Conservation (phyloP, 2,113 vertebrate genomes). For the Ameiurus melas region DNA sequence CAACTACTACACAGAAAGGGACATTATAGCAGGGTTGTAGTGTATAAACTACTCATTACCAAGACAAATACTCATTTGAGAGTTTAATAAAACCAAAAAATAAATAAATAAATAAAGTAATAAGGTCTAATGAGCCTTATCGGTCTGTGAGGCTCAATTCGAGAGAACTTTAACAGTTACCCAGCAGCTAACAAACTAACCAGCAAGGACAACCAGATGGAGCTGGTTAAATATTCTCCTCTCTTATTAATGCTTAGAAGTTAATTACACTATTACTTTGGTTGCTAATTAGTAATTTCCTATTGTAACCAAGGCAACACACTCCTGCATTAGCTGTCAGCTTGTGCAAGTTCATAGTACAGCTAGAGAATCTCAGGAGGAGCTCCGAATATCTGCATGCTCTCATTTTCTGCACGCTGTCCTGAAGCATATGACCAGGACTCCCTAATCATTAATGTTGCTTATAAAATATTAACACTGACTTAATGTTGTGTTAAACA, state of each 20-base stretch:
- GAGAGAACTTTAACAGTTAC: no score
- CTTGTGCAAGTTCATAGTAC: neutral
- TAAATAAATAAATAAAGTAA: no score
- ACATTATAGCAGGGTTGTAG: neutral
- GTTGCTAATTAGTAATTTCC: neutral
- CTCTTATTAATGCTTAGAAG: no score
- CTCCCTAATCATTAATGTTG: neutral
- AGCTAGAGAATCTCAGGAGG: neutral
- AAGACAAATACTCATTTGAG: no score
- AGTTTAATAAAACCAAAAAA: no score
- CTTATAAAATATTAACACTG: neutral
- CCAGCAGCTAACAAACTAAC: neutral
- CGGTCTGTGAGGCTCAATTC: no score
- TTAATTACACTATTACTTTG: no score
- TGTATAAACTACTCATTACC: neutral
- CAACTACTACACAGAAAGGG: neutral
- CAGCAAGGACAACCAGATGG: neutral
- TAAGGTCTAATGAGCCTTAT: no score
- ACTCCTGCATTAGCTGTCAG: no score
- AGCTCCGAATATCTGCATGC: no score
- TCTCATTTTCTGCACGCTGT: neutral
- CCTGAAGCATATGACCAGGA: no score
- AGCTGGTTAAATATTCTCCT: no score
- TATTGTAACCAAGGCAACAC: neutral
- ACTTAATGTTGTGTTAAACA: neutral